Percentiles rank a stretch among this genome's conserved stretches.
These are phyloP conservation scores for Liopterus haemorrhoidalis DNA, from an alignment of 2,888 invertebrate genomes.

Conservation along the genomic window DNA sequence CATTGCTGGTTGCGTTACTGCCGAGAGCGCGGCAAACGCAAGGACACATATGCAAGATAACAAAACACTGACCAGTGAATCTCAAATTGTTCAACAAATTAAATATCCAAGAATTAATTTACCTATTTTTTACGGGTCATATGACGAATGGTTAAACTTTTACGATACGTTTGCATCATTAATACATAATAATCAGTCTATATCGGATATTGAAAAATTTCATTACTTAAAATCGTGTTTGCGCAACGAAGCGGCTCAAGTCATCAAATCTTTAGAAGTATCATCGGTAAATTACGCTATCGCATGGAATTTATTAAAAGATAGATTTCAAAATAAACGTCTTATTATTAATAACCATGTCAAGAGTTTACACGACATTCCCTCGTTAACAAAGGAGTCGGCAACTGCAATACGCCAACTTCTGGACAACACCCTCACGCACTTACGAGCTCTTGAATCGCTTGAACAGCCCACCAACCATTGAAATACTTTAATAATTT, in stretches of 20 bases:
- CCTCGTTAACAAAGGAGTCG: slow-evolving; percentile 11
- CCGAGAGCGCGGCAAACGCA: too few relatives aligned
- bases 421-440: slow-evolving; percentile 24
- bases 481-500: slow-evolving; percentile 32
- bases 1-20: too few relatives aligned
- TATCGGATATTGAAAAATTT: slow-evolving; percentile 20
- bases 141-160: slow-evolving; percentile 15
- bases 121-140: slow-evolving; percentile 15
- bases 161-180: slow-evolving; percentile 20
- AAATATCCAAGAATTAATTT: slow-evolving; percentile 19
- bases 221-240: slow-evolving; percentile 19
- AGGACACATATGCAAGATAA: neutral
- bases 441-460: slow-evolving; percentile 30
- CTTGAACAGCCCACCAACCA: slow-evolving; percentile 29
- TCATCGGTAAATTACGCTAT: slow-evolving; percentile 18
- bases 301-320: slow-evolving; percentile 20
- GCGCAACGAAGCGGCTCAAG: slow-evolving; percentile 18
- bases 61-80: neutral
- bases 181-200: slow-evolving; percentile 12
- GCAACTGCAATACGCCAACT: slow-evolving; percentile 6
- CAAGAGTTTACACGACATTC: slow-evolving; percentile 15
- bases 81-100: slow-evolving; percentile 7
- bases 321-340: slow-evolving; percentile 21
- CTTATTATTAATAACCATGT: slow-evolving; percentile 18
- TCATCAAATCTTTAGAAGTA: slow-evolving; percentile 20